Evolutionary conservation across 2,113 vertebrate genomes (phyloP).

Genomic region (Propithecus coquereli): DNA sequence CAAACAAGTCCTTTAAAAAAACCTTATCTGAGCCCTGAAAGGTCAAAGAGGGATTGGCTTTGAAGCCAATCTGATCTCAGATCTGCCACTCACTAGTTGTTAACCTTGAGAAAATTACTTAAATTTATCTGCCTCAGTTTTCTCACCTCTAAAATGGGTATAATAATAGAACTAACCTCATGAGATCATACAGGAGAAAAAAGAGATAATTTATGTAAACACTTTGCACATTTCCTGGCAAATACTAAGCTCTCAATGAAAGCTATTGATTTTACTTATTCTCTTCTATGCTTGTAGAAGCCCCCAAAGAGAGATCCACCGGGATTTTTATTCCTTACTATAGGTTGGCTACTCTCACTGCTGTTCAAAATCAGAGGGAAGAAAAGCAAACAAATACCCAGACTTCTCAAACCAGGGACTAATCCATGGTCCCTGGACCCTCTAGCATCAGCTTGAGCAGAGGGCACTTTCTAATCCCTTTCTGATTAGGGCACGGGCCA

Average conservation of each 20-base stretch:
- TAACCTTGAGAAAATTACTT: neutral
- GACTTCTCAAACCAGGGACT: neutral
- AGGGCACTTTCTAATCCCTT: neutral
- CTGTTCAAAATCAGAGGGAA: neutral
- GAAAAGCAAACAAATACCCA: neutral
- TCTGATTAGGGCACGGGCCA: neutral
- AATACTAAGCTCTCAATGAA: neutral
- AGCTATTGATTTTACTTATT: neutral
- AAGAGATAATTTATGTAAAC: neutral
- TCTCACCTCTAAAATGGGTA: neutral
- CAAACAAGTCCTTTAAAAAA: neutral
- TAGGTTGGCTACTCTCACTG: neutral
- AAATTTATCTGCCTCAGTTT: neutral
- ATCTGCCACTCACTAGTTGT: neutral
- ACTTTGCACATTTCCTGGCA: neutral
- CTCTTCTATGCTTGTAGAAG: neutral
- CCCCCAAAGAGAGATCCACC: neutral
- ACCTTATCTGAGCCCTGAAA: neutral
- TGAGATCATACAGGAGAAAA: neutral
- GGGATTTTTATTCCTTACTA: neutral
- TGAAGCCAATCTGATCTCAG: neutral
- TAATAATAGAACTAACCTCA: neutral
- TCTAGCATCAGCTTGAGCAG: neutral
- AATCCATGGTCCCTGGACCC: neutral
- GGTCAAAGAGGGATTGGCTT: neutral